A percentile compares a stretch with the other conserved stretches of the same genome.
These are phyloP conservation scores for Tetheella fluctuosa DNA, from an alignment of 2,888 invertebrate species.

Conservation along the genomic window DNA sequence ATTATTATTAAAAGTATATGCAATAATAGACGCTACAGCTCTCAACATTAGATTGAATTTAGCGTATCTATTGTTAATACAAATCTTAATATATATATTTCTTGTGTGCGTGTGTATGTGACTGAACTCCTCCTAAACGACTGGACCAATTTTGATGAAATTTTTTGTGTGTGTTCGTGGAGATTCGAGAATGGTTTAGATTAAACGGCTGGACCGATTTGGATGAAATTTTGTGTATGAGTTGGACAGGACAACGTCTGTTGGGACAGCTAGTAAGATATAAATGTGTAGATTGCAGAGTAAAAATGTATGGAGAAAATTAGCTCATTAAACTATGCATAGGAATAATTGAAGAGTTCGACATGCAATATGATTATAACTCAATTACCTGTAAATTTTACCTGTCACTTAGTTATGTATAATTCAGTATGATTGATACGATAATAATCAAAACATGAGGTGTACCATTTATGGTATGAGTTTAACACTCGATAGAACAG, in stretches of 20 bases:
- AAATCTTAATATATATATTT: no score
- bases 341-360: slow-evolving; percentile 17
- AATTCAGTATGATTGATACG: slow-evolving; percentile 21
- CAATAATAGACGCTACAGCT: background rate
- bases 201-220: no score
- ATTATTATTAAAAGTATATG: background rate
- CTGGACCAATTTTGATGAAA: no score
- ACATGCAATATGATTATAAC: slow-evolving; percentile 28
- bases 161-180: no score
- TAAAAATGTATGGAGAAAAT: slow-evolving; percentile 26
- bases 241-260: no score
- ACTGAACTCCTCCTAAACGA: no score
- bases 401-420: slow-evolving; percentile 10
- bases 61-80: background rate
- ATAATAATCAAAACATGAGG: slow-evolving; percentile 16
- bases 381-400: slow-evolving; percentile 27
- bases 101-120: no score
- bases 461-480: background rate
- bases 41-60: background rate
- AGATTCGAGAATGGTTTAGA: no score
- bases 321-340: slow-evolving; percentile 28
- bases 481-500: background rate
- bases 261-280: no score
- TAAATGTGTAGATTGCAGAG: slow-evolving; percentile 14
- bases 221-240: no score